Evolutionary conservation across 1,140 invertebrate species (phyloP).

Genomic region (Brachionus rubens): DNA sequence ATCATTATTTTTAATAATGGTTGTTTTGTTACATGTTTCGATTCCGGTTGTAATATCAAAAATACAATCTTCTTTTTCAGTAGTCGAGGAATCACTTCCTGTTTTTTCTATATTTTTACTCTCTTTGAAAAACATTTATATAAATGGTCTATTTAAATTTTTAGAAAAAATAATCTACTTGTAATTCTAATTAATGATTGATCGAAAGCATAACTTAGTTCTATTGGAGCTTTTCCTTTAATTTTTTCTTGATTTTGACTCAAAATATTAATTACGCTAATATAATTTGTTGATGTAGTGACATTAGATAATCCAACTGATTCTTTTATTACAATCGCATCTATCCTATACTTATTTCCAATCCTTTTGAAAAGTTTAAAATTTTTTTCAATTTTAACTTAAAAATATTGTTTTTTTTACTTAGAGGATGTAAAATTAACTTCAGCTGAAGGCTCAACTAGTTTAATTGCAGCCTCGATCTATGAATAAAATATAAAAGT

Average conservation of each 20-base stretch:
- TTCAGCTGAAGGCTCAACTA: too few species aligned
- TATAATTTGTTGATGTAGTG: not conserved
- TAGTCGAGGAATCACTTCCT: not conserved
- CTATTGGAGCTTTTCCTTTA: not conserved
- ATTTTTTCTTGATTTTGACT: not conserved
- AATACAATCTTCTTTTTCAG: not conserved
- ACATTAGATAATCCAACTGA: too few species aligned
- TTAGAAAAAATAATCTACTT: not conserved
- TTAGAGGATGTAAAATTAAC: too few species aligned
- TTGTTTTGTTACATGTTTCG: not conserved
- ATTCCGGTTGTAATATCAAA: not conserved
- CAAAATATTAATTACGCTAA: not conserved
- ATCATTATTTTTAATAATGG: not conserved
- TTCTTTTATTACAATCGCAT: not conserved
- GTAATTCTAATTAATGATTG: not conserved
- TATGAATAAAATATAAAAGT: too few species aligned
- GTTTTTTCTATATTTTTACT: not conserved
- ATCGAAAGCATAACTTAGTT: not conserved
- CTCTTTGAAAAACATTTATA: not conserved
- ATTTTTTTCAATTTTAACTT: not conserved
- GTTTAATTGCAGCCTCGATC: too few species aligned
- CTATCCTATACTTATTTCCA: not conserved
- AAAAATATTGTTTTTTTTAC: not conserved
- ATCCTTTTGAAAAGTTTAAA: not conserved
- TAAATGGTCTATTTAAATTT: not conserved